Evolutionary conservation across 2,113 vertebrate species (phyloP).

Genomic region (Bombycilla garrulus): DNA sequence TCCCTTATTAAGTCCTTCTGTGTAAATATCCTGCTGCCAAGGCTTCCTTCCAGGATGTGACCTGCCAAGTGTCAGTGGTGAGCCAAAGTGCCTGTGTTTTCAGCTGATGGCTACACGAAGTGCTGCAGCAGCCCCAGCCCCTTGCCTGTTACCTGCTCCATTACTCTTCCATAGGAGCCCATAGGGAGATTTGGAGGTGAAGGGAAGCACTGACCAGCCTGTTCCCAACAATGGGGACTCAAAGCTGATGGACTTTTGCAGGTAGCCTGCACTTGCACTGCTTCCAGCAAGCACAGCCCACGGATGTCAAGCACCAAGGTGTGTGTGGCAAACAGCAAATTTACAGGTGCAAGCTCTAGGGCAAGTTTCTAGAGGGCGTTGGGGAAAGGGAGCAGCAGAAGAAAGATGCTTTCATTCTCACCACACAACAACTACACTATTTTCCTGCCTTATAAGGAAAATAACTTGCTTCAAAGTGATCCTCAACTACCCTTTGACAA

Average conservation of each 20-base stretch:
- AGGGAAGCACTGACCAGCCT: neutral
- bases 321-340: neutral
- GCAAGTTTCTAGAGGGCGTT: neutral
- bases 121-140: neutral
- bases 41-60: neutral
- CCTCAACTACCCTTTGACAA: neutral
- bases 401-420: neutral
- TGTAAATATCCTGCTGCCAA: neutral
- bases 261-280: neutral
- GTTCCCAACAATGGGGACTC: rapidly evolving
- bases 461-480: neutral
- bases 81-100: rapidly evolving
- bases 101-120: neutral
- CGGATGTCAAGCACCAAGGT: neutral
- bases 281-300: neutral
- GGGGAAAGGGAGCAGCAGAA: neutral
- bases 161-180: rapidly evolving
- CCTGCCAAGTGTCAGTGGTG: neutral
- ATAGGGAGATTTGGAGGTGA: rapidly evolving
- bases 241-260: neutral
- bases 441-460: conserved; percentile 26
- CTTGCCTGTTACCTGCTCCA: neutral
- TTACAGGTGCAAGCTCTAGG: neutral
- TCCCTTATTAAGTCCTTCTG: neutral
- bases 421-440: neutral